Base-by-base conservation (phyloP, 2,113 vertebrate genomes). In the Lasiurus borealis region DNA sequence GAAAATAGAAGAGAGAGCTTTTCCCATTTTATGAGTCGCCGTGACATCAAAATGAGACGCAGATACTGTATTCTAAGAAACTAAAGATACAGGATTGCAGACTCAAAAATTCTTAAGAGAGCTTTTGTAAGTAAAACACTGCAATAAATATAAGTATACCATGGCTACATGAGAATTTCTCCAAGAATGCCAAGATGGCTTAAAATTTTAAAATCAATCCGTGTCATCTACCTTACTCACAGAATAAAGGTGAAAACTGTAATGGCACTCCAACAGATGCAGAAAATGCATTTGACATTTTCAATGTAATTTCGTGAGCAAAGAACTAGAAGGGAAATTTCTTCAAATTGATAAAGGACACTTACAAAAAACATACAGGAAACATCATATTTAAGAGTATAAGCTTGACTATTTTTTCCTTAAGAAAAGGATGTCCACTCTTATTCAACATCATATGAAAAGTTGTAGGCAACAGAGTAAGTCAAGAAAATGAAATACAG, bases 121-220 rank as follows among this genome's bases (percentile, higher is more conserved):
- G 36, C n/a, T 94, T 59, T 6, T 50, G 25, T 27, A 72, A 59
- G 34, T 44, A 72, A 85, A 94, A 69, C 6, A 21, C 15, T 44
- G 3, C 5, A 76, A 66, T 31, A 36, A 59, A 3, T 15, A 3
- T 27, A 78, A 64, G 27, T 52, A 78, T 7, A 46, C 31, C 48
- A 48, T 31, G 15, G 36, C 31, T 23, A 34, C 52, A 25, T 82
- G 69, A 75, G 46, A 57, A n/a, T 75, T 66, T 82, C 36, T 13
- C 18, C 23, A 57, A 57, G 34, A 48, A 57, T 40, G 31, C 59
- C 23, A 91, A 91, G 25, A 64, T 44, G 21, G 11, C 66, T 81
- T 94, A 66, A 75, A 68, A 48, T 57, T 73, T 91, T 46, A 87
- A 91, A 91, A 83, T 68, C 62, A 59, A 36, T 34, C 82, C 73